Percentiles rank a stretch among this genome's conserved stretches.
These are phyloP conservation scores for Sakesphorus luctuosus DNA, from an alignment of 2,113 vertebrate species.

Conservation along the genomic window DNA sequence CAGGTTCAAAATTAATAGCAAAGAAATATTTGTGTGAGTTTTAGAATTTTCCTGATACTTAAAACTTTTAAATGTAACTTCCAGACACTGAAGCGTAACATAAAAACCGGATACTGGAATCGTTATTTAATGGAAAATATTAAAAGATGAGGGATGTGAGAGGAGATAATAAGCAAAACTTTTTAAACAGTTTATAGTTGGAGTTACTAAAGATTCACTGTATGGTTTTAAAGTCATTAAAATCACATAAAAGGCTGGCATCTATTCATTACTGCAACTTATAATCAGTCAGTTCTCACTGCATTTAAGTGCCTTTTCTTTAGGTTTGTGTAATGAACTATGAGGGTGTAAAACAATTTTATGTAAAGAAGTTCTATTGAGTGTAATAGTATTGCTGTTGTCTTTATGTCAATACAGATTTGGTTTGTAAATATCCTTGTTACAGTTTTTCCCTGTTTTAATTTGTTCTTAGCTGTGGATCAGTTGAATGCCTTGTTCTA, in stretches of 20 bases:
- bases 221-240: neutral
- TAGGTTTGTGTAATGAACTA: neutral
- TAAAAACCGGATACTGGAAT: neutral
- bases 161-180: neutral
- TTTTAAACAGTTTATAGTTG: neutral
- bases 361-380: neutral
- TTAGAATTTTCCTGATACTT: neutral
- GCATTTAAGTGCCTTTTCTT: neutral
- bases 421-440: neutral
- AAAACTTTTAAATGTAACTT: neutral
- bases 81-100: neutral
- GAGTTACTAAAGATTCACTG: neutral
- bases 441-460: neutral
- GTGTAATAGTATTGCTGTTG: neutral
- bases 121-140: neutral
- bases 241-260: neutral
- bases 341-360: neutral
- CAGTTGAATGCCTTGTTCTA: constrained; percentile 94
- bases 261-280: neutral
- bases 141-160: neutral
- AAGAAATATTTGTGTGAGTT: neutral
- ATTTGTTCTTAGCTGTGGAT: constrained; percentile 87
- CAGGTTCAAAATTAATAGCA: neutral
- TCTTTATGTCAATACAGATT: neutral
- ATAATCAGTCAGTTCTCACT: neutral